Base-by-base conservation (phyloP, 2,113 vertebrate genomes). In the Bubo bubo region DNA sequence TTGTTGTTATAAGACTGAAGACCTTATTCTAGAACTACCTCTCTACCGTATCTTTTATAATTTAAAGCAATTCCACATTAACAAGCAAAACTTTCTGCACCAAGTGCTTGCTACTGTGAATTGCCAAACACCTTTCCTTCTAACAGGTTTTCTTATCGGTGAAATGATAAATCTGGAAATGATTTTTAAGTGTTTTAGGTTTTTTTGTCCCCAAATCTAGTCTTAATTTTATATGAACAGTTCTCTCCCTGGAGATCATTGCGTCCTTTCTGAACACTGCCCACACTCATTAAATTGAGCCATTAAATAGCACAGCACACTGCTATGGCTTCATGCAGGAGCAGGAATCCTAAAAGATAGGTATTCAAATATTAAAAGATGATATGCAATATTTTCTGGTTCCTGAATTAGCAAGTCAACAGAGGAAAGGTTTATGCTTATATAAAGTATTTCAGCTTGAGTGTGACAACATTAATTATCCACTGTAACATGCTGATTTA, bases 391-490 rank as follows among this genome's bases (percentile, higher is more conserved):
- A 92, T 97, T 92, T 98, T 97, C 91, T 97, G 63, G 88, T 92
- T 95, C 80, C 16, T 86, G 85, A 96, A 97, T 98, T 92, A 97
- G 72, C 77, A 97, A 97, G 96, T 90, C 81, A 97, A 87, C 96
- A 93, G 94, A 96, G 75, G 73, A 79, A 97, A 96, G 32, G 89
- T 67, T 90, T 96, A 32, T 67, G 84, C 91, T 97, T 96, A 62
- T 89, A 97, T 91, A 92, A 80, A 96, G 94, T 96, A 97, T 97
- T 96, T 96, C 94, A 92, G 70, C 83, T 95, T 93, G 94, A 97
- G 94, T 96, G 71, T 97, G 96, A 96, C 95, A 97, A 97, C 96
- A 97, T 97, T 97, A 95, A 98, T 98, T 97, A 97, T 96, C 96
- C 86, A 90, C 94, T 96, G 93, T 86, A 97, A 97, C 79, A 74